A percentile compares a stretch with the other conserved stretches of the same genome.
Conservation (phyloP, 23 tunicate genomes). For the Aplidium turbinatum region DNA sequence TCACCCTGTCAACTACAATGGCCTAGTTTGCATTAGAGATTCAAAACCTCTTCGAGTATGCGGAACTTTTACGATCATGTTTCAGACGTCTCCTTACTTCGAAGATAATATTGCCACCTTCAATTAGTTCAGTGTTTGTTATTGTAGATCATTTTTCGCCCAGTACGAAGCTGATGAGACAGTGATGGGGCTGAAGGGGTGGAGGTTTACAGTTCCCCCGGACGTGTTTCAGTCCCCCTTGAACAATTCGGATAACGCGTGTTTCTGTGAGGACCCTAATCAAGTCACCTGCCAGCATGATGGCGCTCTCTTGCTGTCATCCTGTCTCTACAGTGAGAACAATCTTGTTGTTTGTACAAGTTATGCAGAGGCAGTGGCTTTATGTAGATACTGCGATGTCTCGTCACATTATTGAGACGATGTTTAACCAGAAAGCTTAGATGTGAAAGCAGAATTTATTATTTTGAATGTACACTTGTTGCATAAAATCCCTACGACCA, state of each 20-base stretch:
- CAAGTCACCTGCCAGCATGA: constrained; percentile 45
- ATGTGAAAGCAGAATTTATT: no score
- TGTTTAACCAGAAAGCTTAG: no score
- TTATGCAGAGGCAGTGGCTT: neutral
- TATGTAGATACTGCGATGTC: neutral
- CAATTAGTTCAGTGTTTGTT: neutral
- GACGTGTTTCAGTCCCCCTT: constrained; percentile 55
- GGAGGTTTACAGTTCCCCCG: constrained; percentile 53
- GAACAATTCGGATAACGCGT: constrained; percentile 37
- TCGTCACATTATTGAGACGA: no score
- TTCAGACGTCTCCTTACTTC: no score
- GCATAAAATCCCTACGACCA: no score
- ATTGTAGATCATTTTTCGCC: constrained; percentile 41
- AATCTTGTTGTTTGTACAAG: neutral
- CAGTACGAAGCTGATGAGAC: constrained; percentile 18
- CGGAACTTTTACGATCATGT: no score
- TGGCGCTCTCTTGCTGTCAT: constrained; percentile 38
- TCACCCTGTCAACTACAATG: no score
- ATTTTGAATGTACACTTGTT: no score
- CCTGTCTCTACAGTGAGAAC: constrained; percentile 42
- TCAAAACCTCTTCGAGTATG: no score
- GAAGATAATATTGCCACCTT: no score
- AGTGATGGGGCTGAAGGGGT: constrained; percentile 40
- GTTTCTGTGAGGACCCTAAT: constrained; percentile 45
- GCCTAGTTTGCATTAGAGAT: no score